These are phyloP conservation scores for Lepetodrilus schrolli DNA, from an alignment of 2,888 invertebrate genomes.

Conservation along the genomic window DNA sequence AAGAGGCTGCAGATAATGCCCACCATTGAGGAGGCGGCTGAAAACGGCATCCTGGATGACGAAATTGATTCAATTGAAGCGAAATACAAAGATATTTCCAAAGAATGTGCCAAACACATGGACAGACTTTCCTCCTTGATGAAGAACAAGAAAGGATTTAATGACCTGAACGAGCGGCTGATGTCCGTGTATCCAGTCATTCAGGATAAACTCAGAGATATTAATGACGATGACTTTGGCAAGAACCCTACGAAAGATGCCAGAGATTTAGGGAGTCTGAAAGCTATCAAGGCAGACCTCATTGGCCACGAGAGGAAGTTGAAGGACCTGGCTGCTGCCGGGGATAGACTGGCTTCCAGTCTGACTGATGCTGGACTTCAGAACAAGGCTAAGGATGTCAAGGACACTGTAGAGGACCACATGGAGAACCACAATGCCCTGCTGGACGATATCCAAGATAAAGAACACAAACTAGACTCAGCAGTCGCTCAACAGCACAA, in stretches of 20 bases:
- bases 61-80: constrained; percentile 66
- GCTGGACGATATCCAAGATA: constrained; percentile 58
- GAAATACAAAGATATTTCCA: constrained; percentile 65
- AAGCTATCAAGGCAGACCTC: constrained; percentile 67
- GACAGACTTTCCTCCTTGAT: constrained; percentile 59
- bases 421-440: constrained; percentile 59
- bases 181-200: constrained; percentile 58
- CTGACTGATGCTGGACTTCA: constrained; percentile 81
- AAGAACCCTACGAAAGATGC: constrained; percentile 56
- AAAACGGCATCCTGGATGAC: constrained; percentile 63
- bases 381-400: constrained; percentile 56
- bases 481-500: constrained; percentile 69
- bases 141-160: constrained; percentile 64
- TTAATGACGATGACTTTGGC: constrained; percentile 54
- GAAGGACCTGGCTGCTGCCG: constrained; percentile 78
- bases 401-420: constrained; percentile 43
- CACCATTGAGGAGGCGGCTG: constrained; percentile 63
- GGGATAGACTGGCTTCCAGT: constrained; percentile 86
- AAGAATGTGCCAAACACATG: constrained; percentile 63
- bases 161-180: constrained; percentile 63
- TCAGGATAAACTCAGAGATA: constrained; percentile 56
- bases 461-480: constrained; percentile 63
- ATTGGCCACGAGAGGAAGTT: constrained; percentile 69
- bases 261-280: constrained; percentile 55
- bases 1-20: constrained; percentile 65